Base-by-base conservation (phyloP, 2,888 invertebrate genomes). In the Ferdinandea cuprea region DNA sequence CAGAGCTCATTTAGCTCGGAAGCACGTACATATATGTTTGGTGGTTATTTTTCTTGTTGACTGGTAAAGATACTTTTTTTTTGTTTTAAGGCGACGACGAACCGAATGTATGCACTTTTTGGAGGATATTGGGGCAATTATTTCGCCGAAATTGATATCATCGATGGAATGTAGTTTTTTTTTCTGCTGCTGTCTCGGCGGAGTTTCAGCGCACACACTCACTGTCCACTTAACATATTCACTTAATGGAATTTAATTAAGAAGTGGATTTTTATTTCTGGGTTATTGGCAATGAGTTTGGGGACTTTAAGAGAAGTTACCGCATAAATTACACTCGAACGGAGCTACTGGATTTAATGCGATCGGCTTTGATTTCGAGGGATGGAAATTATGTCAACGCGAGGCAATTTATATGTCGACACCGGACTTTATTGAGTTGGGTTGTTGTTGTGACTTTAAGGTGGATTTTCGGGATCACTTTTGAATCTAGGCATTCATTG, bases 191-290 rank as follows among this genome's bases (percentile, higher is more conserved):
- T 25, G 65, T 28, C 54, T 63, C 32, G 58, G 52, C 19, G 50
- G 37, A 21, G 5, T 71, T 58, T 19, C 50, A 15, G 13, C 65
- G 19, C 40, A 42, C 42, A 9, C 15, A 1, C 17, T 19, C 44
- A 58, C 37, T 44, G 73, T 42, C 54, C 73, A 52, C 73, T 78
- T 78, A 78, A 71, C 78, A 81, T 81, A 58, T 65, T 56, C 77
- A 71, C 71, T 72, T 83, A 78, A 78, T 83, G 83, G 78, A 78
- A 83, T 78, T 83, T 83, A 83, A 83, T 83, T 83, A 83, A 81
- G 80, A 81, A 71, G 66, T 77, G 76, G 54, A 19, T 54, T 68
- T 54, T 54, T 11, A 3, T 5, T 25, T 46, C 17, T 17, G n/a
- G 17, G 13, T 28, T 19, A 6, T 46, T 19, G 40, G 35, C 30